Percentiles rank a stretch among this genome's conserved stretches.
phyloP scores from a whole-genome alignment of 2,888 invertebrate genomes.

The Rugalucina vietnamica region DNA sequence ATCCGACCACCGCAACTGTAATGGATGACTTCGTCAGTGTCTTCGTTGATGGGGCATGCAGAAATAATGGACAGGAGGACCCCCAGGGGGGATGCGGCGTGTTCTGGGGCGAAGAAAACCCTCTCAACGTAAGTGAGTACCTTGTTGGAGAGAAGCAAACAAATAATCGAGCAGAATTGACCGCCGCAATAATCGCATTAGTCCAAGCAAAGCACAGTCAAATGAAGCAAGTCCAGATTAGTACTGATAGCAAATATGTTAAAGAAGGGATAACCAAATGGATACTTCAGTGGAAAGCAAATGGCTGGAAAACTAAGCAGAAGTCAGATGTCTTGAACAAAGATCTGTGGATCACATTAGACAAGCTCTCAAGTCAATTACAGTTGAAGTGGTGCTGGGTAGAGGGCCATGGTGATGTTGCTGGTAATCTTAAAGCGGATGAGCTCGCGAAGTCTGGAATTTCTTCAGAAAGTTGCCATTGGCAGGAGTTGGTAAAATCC shows the following conservation, averaged over 20 bases:
- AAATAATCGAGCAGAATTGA: not conserved
- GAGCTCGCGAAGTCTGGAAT: not conserved
- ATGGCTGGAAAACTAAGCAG: not conserved
- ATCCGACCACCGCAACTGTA: too few relatives aligned
- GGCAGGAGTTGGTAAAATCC: not conserved
- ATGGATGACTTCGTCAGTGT: too few relatives aligned
- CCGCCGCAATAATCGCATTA: not conserved
- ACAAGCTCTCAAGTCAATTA: not conserved
- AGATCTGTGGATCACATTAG: not conserved
- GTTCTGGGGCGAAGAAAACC: not conserved
- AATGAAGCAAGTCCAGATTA: not conserved
- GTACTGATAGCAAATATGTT: not conserved
- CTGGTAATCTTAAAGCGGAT: not conserved
- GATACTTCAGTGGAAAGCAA: not conserved
- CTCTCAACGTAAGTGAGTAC: not conserved
- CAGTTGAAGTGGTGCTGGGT: not conserved
- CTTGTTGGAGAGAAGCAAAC: not conserved
- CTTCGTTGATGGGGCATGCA: not conserved
- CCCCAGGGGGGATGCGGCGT: not conserved
- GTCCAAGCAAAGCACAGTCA: not conserved
- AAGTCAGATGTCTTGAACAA: not conserved
- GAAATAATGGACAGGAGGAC: not conserved
- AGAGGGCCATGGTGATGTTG: not conserved
- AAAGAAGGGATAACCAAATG: not conserved
- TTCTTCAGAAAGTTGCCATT: not conserved